Percentiles rank a stretch among this genome's conserved stretches.
Evolutionary conservation across 2,797 vertebrate genomes (phyloP).

Genomic region (Semaprochilodus insignis): DNA sequence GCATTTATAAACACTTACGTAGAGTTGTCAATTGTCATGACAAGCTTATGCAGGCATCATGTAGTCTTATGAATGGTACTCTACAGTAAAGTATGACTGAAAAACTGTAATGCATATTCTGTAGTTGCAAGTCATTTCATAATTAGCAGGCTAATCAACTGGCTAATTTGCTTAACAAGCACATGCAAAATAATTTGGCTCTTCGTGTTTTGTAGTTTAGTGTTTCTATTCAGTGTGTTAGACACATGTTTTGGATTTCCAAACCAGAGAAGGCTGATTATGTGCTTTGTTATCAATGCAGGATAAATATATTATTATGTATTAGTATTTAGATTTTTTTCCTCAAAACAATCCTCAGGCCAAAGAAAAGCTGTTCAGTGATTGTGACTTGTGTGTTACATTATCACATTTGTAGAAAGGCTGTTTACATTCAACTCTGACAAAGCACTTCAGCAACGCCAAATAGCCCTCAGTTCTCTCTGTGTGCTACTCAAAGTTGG

Average conservation of each 20-base stretch:
- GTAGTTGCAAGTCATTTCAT: not conserved
- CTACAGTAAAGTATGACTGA: no score
- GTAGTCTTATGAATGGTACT: no score
- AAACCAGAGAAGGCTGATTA: not conserved
- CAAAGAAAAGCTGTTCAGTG: constrained; percentile 23
- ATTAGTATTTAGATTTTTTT: not conserved
- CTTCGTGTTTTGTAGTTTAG: not conserved
- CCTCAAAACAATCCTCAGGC: not conserved
- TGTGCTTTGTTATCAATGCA: not conserved
- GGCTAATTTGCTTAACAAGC: not conserved
- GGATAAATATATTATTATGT: not conserved
- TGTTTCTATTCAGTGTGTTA: no score
- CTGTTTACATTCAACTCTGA: constrained; percentile 7
- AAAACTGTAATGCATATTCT: no score
- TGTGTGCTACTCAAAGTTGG: constrained; percentile 13
- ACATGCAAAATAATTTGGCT: not conserved
- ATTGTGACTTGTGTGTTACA: constrained; percentile 15
- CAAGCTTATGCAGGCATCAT: no score
- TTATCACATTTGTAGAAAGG: constrained; percentile 12
- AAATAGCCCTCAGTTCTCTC: constrained; percentile 16
- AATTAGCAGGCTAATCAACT: not conserved
- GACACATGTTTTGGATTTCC: no score
- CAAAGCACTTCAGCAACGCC: not conserved
- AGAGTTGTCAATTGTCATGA: no score
- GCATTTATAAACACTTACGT: no score